These are phyloP conservation scores for Ammospiza nelsoni DNA, from an alignment of 2,113 vertebrate genomes.

Conservation along the genomic window DNA sequence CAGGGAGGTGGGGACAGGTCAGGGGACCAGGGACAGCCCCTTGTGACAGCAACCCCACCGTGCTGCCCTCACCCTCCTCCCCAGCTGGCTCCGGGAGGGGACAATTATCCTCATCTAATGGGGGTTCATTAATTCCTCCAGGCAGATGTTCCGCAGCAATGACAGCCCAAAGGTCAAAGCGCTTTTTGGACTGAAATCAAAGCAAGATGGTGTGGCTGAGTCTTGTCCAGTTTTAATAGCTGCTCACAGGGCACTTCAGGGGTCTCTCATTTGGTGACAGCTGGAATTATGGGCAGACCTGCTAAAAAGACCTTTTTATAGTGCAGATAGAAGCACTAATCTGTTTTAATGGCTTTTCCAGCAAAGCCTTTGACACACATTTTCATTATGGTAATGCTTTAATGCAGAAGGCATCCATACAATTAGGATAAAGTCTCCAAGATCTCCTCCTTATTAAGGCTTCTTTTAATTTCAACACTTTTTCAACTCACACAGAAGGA, in stretches of 20 bases:
- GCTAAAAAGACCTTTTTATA: conserved; percentile 40
- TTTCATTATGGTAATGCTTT: conserved; percentile 38
- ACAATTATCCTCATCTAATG: not conserved
- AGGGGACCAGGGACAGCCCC: not conserved
- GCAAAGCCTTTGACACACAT: conserved; percentile 47
- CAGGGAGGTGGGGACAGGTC: not conserved
- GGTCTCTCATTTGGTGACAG: conserved; percentile 14
- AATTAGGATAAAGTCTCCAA: conserved; percentile 12
- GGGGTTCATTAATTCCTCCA: conserved; percentile 23
- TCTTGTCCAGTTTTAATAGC: not conserved
- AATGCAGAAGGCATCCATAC: conserved; percentile 9
- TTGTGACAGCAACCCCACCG: not conserved
- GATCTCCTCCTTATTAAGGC: not conserved
- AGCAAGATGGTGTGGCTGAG: not conserved
- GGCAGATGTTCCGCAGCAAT: not conserved
- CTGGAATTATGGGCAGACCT: conserved; percentile 6
- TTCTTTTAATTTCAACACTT: not conserved
- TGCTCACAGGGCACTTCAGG: not conserved
- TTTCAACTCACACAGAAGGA: conserved; percentile 5
- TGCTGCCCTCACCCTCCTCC: not conserved
- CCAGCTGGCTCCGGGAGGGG: not conserved
- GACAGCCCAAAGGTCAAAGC: not conserved
- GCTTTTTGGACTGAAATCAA: not conserved
- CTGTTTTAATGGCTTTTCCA: conserved; percentile 45
- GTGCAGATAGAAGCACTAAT: conserved; percentile 54